Conservation (phyloP, 2,113 vertebrate genomes). For the Melanerpes formicivorus region DNA sequence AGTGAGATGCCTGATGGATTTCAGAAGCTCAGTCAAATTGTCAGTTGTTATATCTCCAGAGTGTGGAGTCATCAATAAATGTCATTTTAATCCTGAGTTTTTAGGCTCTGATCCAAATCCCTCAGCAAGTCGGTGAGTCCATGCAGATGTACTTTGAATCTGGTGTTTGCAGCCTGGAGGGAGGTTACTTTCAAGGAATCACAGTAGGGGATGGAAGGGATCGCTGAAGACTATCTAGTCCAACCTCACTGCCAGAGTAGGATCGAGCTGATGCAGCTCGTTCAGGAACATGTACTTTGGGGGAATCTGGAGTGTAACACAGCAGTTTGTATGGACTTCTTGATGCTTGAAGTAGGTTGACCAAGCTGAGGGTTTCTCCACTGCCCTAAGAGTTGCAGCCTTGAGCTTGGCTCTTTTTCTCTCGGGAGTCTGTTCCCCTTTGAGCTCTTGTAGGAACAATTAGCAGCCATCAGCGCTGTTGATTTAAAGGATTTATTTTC, state of each 20-base stretch:
- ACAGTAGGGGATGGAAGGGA: too few species aligned
- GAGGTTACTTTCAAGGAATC: background rate
- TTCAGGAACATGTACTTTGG: background rate
- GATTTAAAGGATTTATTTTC: conserved; percentile 1
- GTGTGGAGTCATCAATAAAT: background rate
- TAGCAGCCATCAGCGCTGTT: background rate
- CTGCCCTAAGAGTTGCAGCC: background rate
- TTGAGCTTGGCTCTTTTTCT: background rate
- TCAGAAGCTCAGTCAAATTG: background rate
- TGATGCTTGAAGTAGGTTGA: background rate
- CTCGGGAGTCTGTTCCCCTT: background rate
- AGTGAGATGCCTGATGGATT: background rate
- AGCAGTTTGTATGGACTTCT: background rate
- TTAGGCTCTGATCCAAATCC: background rate
- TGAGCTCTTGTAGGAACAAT: background rate
- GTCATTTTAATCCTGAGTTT: background rate
- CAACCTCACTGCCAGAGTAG: too few species aligned
- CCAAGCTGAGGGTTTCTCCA: background rate
- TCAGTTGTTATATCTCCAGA: background rate
- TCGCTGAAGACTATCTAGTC: too few species aligned
- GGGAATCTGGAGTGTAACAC: background rate
- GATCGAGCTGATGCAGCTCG: too few species aligned
- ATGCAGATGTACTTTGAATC: background rate
- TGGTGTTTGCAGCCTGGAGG: background rate
- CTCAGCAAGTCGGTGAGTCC: fast-evolving